Conservation (phyloP, 2,797 vertebrate species). For the Odontamblyopus lacepedii region DNA sequence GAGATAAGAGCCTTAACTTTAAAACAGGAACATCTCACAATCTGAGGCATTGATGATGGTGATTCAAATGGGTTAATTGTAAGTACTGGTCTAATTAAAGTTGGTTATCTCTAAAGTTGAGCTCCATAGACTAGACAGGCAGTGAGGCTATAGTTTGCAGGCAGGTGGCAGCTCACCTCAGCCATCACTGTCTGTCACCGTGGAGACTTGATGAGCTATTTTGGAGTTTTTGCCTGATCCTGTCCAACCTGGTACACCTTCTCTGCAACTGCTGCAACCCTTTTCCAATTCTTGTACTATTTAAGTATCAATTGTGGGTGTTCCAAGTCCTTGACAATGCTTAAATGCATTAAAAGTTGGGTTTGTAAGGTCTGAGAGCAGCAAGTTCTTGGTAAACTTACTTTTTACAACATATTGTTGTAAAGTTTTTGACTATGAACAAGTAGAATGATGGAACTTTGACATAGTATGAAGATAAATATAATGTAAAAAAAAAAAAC, state of each 20-base stretch:
- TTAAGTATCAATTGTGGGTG: slow-evolving; percentile 16
- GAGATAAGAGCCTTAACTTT: too few species aligned
- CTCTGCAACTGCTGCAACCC: slow-evolving; percentile 9
- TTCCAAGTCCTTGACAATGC: slow-evolving; percentile 15
- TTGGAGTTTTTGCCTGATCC: slow-evolving; percentile 13
- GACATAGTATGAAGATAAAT: not conserved
- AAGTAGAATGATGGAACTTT: not conserved
- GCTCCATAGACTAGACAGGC: not conserved
- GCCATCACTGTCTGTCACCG: slow-evolving; percentile 16
- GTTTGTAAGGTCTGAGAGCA: slow-evolving; percentile 7
- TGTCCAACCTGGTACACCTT: slow-evolving; percentile 7
- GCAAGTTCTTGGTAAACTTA: not conserved
- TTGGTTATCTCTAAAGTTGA: not conserved
- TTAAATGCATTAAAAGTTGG: slow-evolving; percentile 14
- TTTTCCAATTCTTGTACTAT: slow-evolving; percentile 9
- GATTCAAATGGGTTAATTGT: not conserved
- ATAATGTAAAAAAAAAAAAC: not conserved
- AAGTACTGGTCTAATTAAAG: not conserved
- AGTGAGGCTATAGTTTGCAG: slow-evolving; percentile 11
- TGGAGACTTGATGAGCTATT: slow-evolving; percentile 15
- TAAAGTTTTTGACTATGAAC: not conserved
- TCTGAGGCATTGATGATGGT: not conserved
- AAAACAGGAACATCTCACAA: too few species aligned
- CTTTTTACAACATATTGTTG: not conserved
- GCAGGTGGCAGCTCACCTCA: slow-evolving; percentile 10